These are phyloP conservation scores for Sphaerophoria rueppellii DNA, from an alignment of 2,888 invertebrate genomes.

Conservation along the genomic window DNA sequence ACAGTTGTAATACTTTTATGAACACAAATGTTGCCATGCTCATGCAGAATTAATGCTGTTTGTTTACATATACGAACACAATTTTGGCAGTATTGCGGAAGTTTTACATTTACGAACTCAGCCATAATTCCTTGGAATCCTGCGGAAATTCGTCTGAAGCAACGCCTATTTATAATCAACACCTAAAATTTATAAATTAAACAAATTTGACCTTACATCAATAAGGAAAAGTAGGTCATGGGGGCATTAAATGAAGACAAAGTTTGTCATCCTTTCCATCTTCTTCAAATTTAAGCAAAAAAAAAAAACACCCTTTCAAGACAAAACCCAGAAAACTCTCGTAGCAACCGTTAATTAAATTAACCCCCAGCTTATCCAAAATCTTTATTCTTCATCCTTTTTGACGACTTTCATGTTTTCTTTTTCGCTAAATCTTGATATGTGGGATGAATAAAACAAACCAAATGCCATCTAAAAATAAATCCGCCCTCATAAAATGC, in stretches of 20 bases:
- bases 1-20: no score
- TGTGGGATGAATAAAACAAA: slow-evolving; percentile 15
- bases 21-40: no score
- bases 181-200: no score
- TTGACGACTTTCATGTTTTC: not conserved
- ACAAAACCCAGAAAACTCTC: not conserved
- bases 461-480: slow-evolving; percentile 20
- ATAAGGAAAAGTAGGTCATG: no score
- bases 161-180: no score
- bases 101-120: no score
- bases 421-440: slow-evolving; percentile 1
- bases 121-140: no score
- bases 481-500: slow-evolving; percentile 15
- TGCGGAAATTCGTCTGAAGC: no score
- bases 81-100: no score
- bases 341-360: slow-evolving; percentile 17
- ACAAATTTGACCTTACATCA: no score
- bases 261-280: not conserved
- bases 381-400: slow-evolving; percentile 2
- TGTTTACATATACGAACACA: no score
- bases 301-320: not conserved
- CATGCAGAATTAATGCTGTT: no score
- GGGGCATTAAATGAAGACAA: not conserved
- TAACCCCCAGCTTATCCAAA: slow-evolving; percentile 1
- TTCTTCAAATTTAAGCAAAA: not conserved